Conservation (phyloP, 2,888 invertebrate species). For the Doris montereyensis region DNA sequence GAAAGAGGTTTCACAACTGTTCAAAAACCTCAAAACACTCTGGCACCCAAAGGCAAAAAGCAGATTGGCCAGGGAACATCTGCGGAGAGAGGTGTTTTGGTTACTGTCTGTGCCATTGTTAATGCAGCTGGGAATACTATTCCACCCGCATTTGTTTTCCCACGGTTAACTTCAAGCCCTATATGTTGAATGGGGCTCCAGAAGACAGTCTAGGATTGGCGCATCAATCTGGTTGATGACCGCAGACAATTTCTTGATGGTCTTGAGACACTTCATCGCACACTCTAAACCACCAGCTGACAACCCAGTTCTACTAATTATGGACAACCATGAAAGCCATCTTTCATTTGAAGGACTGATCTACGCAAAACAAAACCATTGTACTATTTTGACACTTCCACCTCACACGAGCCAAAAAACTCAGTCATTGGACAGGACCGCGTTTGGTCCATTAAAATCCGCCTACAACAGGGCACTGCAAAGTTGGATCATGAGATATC, state of each 20-base stretch:
- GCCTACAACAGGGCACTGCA: background rate
- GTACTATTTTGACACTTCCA: constrained; percentile 1
- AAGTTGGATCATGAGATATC: constrained; percentile 13
- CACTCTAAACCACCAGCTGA: background rate
- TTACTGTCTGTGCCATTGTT: constrained; percentile 28
- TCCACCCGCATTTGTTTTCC: constrained; percentile 39
- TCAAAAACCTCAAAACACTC: background rate
- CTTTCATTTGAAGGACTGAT: background rate
- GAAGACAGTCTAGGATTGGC: constrained; percentile 21
- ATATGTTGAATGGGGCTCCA: constrained; percentile 21
- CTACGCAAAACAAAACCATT: background rate
- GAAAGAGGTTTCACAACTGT: constrained; percentile 21
- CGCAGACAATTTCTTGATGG: background rate
- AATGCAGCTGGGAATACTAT: constrained; percentile 34
- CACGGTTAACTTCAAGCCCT: constrained; percentile 22
- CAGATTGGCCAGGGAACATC: constrained; percentile 33
- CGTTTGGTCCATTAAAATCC: constrained; percentile 30
- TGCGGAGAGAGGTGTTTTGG: constrained; percentile 36
- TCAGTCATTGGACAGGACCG: constrained; percentile 30
- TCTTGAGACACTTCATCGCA: background rate
- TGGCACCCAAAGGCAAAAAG: background rate
- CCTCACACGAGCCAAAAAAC: constrained; percentile 27
- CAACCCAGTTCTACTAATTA: background rate
- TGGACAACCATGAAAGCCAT: constrained; percentile 26
- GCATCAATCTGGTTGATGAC: constrained; percentile 8